Evolutionary conservation across 2,797 vertebrate genomes (phyloP), one percentile per base, ranked within the genome.

Genomic region (Pteropus rufus): DNA sequence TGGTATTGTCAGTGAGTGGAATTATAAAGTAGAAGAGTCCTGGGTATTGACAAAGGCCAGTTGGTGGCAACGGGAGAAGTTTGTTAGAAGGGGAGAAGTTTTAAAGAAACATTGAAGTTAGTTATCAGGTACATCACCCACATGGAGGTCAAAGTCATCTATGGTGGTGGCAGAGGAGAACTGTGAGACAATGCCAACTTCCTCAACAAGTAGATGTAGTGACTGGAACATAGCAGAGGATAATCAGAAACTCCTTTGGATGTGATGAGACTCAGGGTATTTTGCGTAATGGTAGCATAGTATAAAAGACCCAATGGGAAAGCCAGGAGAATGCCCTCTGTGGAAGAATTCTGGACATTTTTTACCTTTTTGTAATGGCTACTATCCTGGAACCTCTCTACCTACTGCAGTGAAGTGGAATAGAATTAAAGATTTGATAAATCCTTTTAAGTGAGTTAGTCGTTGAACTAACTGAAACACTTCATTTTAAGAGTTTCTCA

Each of bases 401-500:
- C 14, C 8, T 10, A 62, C 24, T 46, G 26, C 6, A 21, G 21
- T 16, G 7, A 58, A 41, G 10, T 73, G 10, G 14, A n/a, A 4
- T 18, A 49, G 26, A 81, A 46, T 93, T 67, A 34, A 76, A 93
- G 31, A 62, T 62, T 26, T 26, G 56, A 46, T 29, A 34, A 6
- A 7, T 64, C n/a, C 29, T 87, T 95, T 67, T 36, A 77, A 70
- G 31, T 10, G 15, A 26, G 5, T 60, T 84, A n/a, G 16, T 72
- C 75, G 34, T 83, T 84, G 10, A 92, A 83, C 31, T 79, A 88
- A 87, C 39, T 46, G 16, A 89, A 31, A 41, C 2, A 29, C 39
- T 31, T 75, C 69, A 85, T 88, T 85, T 62, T 77, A 82, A 94
- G 81, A 73, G 54, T 85, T 82, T 93, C 41, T 81, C 31, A 39